Percentiles rank a stretch among this genome's conserved stretches.
Evolutionary conservation across 2,797 vertebrate species (phyloP).

Genomic region (Atherinosoma microstoma): DNA sequence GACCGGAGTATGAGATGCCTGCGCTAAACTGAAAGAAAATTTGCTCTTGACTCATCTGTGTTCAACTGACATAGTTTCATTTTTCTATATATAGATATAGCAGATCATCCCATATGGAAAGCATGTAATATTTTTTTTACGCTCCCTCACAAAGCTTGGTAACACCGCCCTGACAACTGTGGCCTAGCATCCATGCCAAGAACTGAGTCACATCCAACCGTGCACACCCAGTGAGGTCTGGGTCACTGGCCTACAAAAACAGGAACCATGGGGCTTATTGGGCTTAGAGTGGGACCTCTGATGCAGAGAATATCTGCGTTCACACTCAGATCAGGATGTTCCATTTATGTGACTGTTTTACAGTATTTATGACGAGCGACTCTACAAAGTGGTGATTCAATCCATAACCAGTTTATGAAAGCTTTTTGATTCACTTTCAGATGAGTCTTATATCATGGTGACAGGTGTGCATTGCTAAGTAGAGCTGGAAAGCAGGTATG

Average conservation of each 20-base stretch:
- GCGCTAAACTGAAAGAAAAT: not conserved
- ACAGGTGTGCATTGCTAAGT: too few relatives aligned
- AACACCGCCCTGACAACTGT: conserved; percentile 62
- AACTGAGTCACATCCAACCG: conserved; percentile 41
- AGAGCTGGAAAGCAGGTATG: not conserved
- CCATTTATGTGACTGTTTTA: not conserved
- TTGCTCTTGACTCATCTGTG: not conserved
- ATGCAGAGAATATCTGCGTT: conserved; percentile 29
- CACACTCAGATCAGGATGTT: not conserved
- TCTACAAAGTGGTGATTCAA: not conserved
- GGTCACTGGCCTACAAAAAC: conserved; percentile 48
- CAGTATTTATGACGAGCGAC: not conserved
- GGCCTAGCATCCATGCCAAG: conserved; percentile 55
- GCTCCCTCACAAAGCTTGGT: conserved; percentile 46
- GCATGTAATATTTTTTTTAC: conserved; percentile 9
- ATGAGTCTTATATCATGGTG: not conserved
- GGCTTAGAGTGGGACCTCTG: conserved; percentile 44
- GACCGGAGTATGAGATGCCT: not conserved
- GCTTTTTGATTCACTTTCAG: not conserved
- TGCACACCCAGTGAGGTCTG: conserved; percentile 44
- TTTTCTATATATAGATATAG: conserved; percentile 1
- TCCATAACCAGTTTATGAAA: not conserved
- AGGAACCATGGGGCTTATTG: conserved; percentile 56
- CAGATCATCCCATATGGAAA: not conserved
- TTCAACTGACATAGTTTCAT: not conserved